Percentiles rank a stretch among this genome's conserved stretches.
Conservation (phyloP, 1,140 invertebrate species). For the Lordiphosa stackelbergi region DNA sequence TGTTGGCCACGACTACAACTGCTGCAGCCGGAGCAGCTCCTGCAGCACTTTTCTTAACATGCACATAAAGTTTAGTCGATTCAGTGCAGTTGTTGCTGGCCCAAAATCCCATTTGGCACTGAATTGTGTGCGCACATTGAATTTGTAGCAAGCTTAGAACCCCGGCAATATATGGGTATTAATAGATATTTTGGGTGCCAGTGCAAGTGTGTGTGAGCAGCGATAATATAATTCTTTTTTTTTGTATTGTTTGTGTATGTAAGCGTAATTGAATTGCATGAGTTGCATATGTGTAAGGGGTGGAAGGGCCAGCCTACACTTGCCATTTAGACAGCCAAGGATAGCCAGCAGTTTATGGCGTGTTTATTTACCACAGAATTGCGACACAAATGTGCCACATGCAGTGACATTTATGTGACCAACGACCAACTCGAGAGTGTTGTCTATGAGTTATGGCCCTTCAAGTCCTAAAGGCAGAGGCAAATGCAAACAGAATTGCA, state of each 20-base stretch:
- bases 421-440: slow-evolving; percentile 38
- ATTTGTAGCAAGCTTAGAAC: slow-evolving; percentile 66
- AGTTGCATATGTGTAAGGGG: slow-evolving; percentile 12
- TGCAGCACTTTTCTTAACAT: slow-evolving; percentile 66
- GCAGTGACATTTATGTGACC: slow-evolving; percentile 66
- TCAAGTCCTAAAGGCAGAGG: slow-evolving; percentile 25
- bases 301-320: slow-evolving; percentile 16
- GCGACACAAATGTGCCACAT: slow-evolving; percentile 66
- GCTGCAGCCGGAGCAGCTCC: slow-evolving; percentile 17
- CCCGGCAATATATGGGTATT: slow-evolving; percentile 57
- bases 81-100: slow-evolving; percentile 38
- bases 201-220: slow-evolving; percentile 15
- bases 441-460: slow-evolving; percentile 63
- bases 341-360: slow-evolving; percentile 37
- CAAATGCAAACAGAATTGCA: slow-evolving; percentile 2
- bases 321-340: slow-evolving; percentile 5
- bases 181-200: slow-evolving; percentile 63
- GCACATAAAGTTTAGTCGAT: slow-evolving; percentile 70
- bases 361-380: slow-evolving; percentile 51
- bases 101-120: slow-evolving; percentile 71
- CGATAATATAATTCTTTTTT: slow-evolving; percentile 14
- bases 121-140: slow-evolving; percentile 72
- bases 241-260: not conserved
- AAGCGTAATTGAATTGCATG: slow-evolving; percentile 53
- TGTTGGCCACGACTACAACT: slow-evolving; percentile 29